Base-by-base conservation (phyloP, 2,113 vertebrate species). In the Potamarius usumacintae region DNA sequence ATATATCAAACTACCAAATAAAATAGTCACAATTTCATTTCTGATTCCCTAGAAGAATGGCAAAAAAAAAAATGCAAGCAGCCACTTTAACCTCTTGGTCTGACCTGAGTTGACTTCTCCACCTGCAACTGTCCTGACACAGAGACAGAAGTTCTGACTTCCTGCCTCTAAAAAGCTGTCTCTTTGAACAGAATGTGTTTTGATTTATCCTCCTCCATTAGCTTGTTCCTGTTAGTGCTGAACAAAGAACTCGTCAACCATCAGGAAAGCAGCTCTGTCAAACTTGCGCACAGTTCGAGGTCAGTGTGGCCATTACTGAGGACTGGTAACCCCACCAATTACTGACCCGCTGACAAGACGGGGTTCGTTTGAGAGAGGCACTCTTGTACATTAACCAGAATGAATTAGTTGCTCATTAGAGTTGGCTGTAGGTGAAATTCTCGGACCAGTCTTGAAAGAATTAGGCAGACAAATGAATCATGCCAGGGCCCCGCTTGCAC, bases 391-490 rank as follows among this genome's bases (percentile, higher is more conserved):
- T 97, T 97, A 96, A 96, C 95, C 95, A 96, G 95, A 96, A 96
- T 96, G 96, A 97, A 97, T 97, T 96, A 95, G 95, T 94, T 96
- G 96, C 96, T 96, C 96, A 96, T 97, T 97, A 97, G 96, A 93
- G 58, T 94, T 96, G 95, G 96, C 96, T 97, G 95, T 95, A 96
- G 96, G 95, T 95, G 96, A 96, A 96, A 95, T 95, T 81, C 96
- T 95, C 95, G 96, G 94, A 95, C 95, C 94, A 96, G 96, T 95
- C 95, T 96, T 94, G 94, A 95, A 96, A 96, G 95, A 97, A 97
- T 97, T 97, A 97, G 95, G 95, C 96, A 96, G 96, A 97, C 95
- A 96, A 96, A 97, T 97, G 96, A 96, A 96, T 96, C 96, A 95
- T 96, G 95, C 95, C 95, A 93, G 95, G 95, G 96, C 94, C 95